Conservation (phyloP, 1,140 invertebrate genomes). For the Vollenhovia emeryi region DNA sequence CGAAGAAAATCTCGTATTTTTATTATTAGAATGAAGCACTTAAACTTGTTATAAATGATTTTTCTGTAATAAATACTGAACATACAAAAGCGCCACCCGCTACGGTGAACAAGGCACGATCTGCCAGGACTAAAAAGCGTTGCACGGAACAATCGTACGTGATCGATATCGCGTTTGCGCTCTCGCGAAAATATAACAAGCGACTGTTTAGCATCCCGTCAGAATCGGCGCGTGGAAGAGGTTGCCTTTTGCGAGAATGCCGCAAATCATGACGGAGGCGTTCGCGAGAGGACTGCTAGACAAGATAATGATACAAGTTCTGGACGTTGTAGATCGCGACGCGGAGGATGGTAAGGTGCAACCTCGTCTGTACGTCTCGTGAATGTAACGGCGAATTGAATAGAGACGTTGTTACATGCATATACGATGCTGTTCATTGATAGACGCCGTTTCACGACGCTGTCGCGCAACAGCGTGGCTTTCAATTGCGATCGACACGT, state of each 20-base stretch:
- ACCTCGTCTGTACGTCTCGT: not conserved
- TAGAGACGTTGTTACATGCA: slow-evolving; percentile 12
- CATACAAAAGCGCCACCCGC: not conserved
- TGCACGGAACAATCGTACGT: not conserved
- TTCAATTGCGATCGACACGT: not conserved
- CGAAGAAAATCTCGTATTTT: not conserved
- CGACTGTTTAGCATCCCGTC: slow-evolving; percentile 33
- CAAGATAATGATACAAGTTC: slow-evolving; percentile 69
- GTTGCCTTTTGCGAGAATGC: slow-evolving; percentile 57
- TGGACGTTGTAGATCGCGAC: slow-evolving; percentile 58
- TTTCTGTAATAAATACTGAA: not conserved
- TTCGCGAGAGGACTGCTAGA: slow-evolving; percentile 71
- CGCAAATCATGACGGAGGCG: slow-evolving; percentile 66
- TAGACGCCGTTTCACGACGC: not conserved
- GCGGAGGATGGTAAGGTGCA: slow-evolving; percentile 59
- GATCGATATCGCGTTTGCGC: slow-evolving; percentile 11
- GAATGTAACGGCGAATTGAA: slow-evolving; percentile 31
- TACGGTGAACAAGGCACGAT: not conserved
- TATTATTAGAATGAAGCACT: not conserved
- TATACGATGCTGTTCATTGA: slow-evolving; percentile 1
- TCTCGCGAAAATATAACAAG: slow-evolving; percentile 31
- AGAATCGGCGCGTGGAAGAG: slow-evolving; percentile 35
- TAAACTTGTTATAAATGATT: not conserved
- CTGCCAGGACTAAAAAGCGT: not conserved
- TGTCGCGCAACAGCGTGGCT: not conserved